phyloP scores from a whole-genome alignment of 2,888 invertebrate genomes.

The Archips crataeganus region DNA sequence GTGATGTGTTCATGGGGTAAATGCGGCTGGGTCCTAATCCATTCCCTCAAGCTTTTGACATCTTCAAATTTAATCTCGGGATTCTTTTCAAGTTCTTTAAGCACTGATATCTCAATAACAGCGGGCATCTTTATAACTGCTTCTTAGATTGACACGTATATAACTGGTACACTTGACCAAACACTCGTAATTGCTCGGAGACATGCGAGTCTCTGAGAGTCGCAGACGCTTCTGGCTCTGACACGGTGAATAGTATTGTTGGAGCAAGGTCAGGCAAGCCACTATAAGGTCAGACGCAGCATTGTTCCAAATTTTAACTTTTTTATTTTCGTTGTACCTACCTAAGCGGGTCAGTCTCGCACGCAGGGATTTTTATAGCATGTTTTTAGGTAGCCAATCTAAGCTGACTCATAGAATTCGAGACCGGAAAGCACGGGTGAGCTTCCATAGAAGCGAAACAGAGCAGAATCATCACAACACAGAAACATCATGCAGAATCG shows the following conservation, averaged over 20 bases:
- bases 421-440: too few species aligned
- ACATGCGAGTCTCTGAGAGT: slow-evolving; percentile 33
- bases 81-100: slow-evolving; percentile 85
- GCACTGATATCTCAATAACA: slow-evolving; percentile 48
- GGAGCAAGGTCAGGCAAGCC: slow-evolving; percentile 34
- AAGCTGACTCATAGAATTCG: too few species aligned
- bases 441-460: too few species aligned
- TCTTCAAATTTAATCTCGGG: slow-evolving; percentile 84
- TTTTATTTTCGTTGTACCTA: not conserved
- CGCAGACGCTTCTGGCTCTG: slow-evolving; percentile 13
- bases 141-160: not conserved
- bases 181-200: slow-evolving; percentile 23
- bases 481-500: too few species aligned
- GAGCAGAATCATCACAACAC: too few species aligned
- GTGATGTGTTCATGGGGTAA: slow-evolving; percentile 79
- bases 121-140: slow-evolving; percentile 52
- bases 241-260: slow-evolving; percentile 31
- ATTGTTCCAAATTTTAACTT: not conserved
- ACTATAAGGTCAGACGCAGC: slow-evolving; percentile 7
- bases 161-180: not conserved
- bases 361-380: not conserved
- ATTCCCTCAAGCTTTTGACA: slow-evolving; percentile 83
- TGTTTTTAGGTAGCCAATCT: not conserved
- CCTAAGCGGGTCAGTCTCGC: not conserved
- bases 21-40: slow-evolving; percentile 87